These are phyloP conservation scores for Monomorium pharaonis DNA, from an alignment of 1,140 invertebrate genomes.

Conservation along the genomic window DNA sequence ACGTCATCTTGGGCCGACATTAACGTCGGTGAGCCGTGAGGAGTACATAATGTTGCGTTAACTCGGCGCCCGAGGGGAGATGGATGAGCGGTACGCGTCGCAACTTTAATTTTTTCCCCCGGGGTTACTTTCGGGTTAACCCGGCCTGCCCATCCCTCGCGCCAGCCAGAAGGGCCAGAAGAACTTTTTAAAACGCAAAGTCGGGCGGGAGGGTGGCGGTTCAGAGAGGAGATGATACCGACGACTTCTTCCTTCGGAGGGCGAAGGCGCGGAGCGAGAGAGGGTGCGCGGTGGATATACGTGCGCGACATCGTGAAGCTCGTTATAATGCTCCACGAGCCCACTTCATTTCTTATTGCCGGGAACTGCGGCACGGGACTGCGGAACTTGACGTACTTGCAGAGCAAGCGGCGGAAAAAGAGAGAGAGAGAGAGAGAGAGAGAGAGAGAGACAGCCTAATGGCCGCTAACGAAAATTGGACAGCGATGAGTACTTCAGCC, in stretches of 20 bases:
- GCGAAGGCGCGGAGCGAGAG: constrained; percentile 5
- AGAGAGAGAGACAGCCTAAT: constrained; percentile 52
- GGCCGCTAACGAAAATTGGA: constrained; percentile 70
- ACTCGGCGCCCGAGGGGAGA: constrained; percentile 67
- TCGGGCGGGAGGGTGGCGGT: constrained; percentile 16
- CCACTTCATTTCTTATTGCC: constrained; percentile 69
- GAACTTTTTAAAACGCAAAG: constrained; percentile 67
- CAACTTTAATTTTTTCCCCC: constrained; percentile 74
- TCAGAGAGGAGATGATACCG: constrained; percentile 8
- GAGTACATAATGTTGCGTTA: constrained; percentile 75
- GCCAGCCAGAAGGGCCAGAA: constrained; percentile 15
- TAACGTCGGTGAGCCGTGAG: constrained; percentile 61
- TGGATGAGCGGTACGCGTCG: constrained; percentile 75
- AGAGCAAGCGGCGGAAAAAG: constrained; percentile 52
- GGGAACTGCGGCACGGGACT: constrained; percentile 44
- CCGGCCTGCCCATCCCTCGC: constrained; percentile 8
- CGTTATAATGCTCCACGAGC: constrained; percentile 73
- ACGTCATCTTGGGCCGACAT: constrained; percentile 55
- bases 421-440: too few species aligned
- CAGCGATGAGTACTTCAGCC: constrained; percentile 62
- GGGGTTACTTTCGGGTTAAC: constrained; percentile 25
- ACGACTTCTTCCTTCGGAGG: background rate
- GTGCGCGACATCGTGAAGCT: constrained; percentile 76
- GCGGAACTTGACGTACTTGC: constrained; percentile 66
- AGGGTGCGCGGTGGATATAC: constrained; percentile 59